These are phyloP conservation scores for Eutolmus rufibarbis DNA, from an alignment of 2,888 invertebrate species.

Conservation along the genomic window DNA sequence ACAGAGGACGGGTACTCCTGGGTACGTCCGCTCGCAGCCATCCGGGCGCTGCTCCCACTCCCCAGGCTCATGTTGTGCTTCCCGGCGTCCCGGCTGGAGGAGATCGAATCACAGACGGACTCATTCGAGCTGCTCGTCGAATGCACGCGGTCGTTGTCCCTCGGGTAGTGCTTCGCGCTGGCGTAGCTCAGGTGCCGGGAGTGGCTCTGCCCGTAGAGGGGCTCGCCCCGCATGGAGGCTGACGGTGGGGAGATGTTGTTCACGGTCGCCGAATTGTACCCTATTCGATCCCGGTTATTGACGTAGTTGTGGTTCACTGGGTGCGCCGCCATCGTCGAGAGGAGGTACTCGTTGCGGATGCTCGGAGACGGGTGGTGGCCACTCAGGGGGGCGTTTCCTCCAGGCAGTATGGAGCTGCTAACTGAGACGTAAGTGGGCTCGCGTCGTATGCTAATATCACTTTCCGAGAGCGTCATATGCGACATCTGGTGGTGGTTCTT, in stretches of 20 bases:
- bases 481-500: conserved; percentile 59
- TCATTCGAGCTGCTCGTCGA: conserved; percentile 85
- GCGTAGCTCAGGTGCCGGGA: conserved; percentile 57
- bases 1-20: conserved; percentile 31
- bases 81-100: conserved; percentile 65
- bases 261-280: conserved; percentile 55
- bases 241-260: conserved; percentile 58
- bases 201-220: conserved; percentile 48
- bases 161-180: conserved; percentile 54
- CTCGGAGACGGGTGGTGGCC: conserved; percentile 56
- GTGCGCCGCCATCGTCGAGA: conserved; percentile 14
- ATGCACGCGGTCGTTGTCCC: conserved; percentile 56
- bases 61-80: conserved; percentile 17
- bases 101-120: conserved; percentile 77
- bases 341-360: conserved; percentile 26
- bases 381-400: conserved; percentile 50
- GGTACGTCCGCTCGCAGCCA: conserved; percentile 39
- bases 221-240: conserved; percentile 56
- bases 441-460: conserved; percentile 57
- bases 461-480: conserved; percentile 54
- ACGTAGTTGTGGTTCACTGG: conserved; percentile 43
- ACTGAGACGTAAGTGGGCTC: conserved; percentile 50
- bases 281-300: conserved; percentile 50
- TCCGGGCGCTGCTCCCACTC: conserved; percentile 45
- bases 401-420: conserved; percentile 49